These are phyloP conservation scores for Ctenodactylus gundi DNA, from an alignment of 2,113 vertebrate genomes.

Conservation along the genomic window DNA sequence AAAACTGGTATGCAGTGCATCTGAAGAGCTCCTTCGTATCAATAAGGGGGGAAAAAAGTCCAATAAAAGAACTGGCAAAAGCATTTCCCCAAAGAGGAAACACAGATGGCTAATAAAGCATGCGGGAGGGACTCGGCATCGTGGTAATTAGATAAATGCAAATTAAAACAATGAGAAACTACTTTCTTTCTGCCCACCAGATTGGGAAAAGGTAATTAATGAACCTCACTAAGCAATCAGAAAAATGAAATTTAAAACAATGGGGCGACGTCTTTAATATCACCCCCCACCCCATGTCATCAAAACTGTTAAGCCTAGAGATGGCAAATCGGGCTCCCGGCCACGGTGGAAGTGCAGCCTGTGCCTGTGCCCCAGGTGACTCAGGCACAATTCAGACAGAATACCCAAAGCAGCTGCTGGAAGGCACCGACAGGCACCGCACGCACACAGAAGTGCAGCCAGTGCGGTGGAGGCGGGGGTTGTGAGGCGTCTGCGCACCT, in stretches of 20 bases:
- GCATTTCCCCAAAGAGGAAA: conserved; percentile 4
- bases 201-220: not conserved
- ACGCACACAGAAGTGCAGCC: not conserved
- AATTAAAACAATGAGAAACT: not conserved
- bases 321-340: not conserved
- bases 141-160: not conserved
- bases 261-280: not conserved
- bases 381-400: too few species aligned
- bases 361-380: too few species aligned
- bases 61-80: not conserved
- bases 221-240: not conserved
- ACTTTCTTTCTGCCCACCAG: not conserved
- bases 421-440: not conserved
- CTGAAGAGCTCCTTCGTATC: not conserved
- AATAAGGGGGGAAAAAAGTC: not conserved
- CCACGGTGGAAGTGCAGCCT: rapidly evolving
- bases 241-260: conserved; percentile 13
- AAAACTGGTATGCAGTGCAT: not conserved
- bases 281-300: not conserved
- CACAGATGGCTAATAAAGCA: conserved; percentile 34
- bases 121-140: not conserved
- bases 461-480: rapidly evolving
- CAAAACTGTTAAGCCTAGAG: not conserved
- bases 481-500: rapidly evolving
- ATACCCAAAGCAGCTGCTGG: too few species aligned